phyloP scores from a whole-genome alignment of 2,113 vertebrate genomes.

The Cricetomys ansorgei region DNA sequence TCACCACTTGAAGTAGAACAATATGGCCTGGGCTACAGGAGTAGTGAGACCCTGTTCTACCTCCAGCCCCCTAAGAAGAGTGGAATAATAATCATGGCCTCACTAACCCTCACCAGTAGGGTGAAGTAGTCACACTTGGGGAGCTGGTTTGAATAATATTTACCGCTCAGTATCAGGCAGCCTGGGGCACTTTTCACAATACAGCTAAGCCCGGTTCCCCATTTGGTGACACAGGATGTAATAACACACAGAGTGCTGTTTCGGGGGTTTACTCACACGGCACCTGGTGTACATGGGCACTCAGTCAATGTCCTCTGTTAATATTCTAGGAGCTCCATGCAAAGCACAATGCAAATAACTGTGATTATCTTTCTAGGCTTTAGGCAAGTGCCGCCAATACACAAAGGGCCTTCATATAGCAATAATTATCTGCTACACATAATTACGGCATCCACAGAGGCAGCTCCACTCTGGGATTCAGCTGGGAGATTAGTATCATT shows the following conservation, averaged over 20 bases:
- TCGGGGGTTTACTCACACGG: not conserved
- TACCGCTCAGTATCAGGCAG: no score
- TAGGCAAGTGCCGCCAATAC: not conserved
- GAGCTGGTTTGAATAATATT: not conserved
- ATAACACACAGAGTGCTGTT: not conserved
- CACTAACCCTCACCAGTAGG: not conserved
- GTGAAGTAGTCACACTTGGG: not conserved
- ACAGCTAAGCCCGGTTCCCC: not conserved
- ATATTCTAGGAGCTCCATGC: not conserved
- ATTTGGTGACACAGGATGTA: not conserved
- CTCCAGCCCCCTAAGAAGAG: not conserved
- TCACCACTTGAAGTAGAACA: not conserved
- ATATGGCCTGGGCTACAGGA: not conserved
- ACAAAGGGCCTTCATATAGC: not conserved
- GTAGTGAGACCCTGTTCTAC: not conserved
- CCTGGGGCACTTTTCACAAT: not conserved
- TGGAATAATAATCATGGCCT: not conserved
- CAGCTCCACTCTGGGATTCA: slow-evolving; percentile 43
- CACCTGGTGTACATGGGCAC: not conserved
- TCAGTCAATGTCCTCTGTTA: not conserved
- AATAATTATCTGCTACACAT: not conserved
- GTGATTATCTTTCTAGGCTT: slow-evolving; percentile 35
- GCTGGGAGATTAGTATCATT: slow-evolving; percentile 68
- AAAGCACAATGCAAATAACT: not conserved
- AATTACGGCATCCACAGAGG: slow-evolving; percentile 50